These are phyloP conservation scores for Loxodonta africana DNA, from an alignment of 2,113 vertebrate genomes.

Conservation along the genomic window DNA sequence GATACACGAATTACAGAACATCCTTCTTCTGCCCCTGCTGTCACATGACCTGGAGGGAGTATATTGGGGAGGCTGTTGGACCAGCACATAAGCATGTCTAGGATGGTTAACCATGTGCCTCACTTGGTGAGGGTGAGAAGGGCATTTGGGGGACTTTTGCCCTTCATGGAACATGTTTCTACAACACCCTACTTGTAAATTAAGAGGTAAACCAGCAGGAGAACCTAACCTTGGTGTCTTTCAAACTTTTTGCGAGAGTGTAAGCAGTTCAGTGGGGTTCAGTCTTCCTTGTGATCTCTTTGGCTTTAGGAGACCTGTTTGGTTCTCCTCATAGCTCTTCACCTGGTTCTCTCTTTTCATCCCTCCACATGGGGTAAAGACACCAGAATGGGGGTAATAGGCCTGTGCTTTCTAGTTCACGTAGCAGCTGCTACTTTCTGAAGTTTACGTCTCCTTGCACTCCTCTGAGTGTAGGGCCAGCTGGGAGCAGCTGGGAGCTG, in stretches of 20 bases:
- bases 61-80: background rate
- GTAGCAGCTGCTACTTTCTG: background rate
- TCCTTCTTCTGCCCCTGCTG: rapidly evolving
- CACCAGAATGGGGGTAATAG: background rate
- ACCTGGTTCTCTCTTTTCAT: background rate
- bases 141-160: background rate
- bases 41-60: rapidly evolving
- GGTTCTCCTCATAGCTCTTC: background rate
- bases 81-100: rapidly evolving
- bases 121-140: background rate
- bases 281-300: background rate
- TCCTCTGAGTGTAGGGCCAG: background rate
- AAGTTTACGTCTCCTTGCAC: background rate
- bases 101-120: background rate
- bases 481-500: background rate
- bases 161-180: background rate
- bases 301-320: background rate
- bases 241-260: background rate
- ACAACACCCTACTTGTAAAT: background rate
- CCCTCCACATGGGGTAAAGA: too few species aligned
- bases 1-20: too few species aligned
- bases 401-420: background rate
- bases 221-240: background rate
- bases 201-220: background rate
- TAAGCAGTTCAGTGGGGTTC: background rate